Evolutionary conservation across 2,888 invertebrate species (phyloP), one percentile per base, ranked within the genome.

Genomic region (Barypeithes pellucidus): DNA sequence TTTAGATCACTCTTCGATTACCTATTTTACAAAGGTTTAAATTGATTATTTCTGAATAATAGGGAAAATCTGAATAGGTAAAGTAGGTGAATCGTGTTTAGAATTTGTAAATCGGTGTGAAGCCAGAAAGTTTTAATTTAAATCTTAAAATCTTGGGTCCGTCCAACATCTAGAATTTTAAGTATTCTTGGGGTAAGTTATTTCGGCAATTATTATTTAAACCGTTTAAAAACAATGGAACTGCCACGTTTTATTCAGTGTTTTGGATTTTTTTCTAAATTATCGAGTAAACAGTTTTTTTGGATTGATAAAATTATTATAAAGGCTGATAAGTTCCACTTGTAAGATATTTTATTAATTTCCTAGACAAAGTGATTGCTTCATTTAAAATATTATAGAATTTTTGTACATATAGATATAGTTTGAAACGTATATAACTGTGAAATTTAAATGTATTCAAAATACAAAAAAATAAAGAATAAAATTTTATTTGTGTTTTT

Each of bases 381-480:
- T 72, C 29, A 12, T 66, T 47, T 67, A 52, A 65, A 54, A 67
- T 41, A 47, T 11, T 63, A 52, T 67, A 54, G 54, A 16, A 39
- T 16, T 63, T 62, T 16, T 68, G 45, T 47, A 43, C 12, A 11
- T 71, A 39, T 66, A 59, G 24, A 62, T 66, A 72, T 72, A 72
- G 50, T 66, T 66, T 18, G 66, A 65, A 62, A 54, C 45, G 54
- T 66, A 72, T 50, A 60, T 66, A 50, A 45, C 61, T 62, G 72
- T 67, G 72, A 60, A 67, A 67, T 60, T 57, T 50, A 60, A 61
- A 67, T 72, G 72, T 72, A 72, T 72, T 72, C 50, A 67, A 72
- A 72, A 67, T 72, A 66, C 60, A 72, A 41, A 57, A 60, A 60
- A 41, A 43, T 33, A 29, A 57, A 22, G 41, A 39, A 60, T 22